These are phyloP conservation scores for Catocala nupta DNA, from an alignment of 2,888 invertebrate genomes.

Conservation along the genomic window DNA sequence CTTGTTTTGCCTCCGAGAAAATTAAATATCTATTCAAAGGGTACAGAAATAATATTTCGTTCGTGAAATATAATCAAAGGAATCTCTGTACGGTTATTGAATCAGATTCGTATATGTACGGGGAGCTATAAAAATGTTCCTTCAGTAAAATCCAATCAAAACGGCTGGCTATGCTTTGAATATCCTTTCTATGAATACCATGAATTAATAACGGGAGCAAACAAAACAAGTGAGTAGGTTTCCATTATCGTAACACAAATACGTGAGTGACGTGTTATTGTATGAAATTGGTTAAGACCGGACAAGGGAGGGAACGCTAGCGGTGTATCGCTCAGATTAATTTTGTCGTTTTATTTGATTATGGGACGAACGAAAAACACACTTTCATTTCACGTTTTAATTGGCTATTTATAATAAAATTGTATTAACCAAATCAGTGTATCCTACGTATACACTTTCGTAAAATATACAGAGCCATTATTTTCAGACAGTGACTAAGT, in stretches of 20 bases:
- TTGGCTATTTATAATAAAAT: conserved; percentile 45
- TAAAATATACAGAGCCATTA: conserved; percentile 26
- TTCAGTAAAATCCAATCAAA: conserved; percentile 77
- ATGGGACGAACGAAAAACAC: conserved; percentile 49
- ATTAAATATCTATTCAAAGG: conserved; percentile 45
- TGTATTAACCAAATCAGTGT: conserved; percentile 30
- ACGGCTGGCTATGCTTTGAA: conserved; percentile 63
- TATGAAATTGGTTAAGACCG: conserved; percentile 74
- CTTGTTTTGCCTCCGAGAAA: conserved; percentile 30
- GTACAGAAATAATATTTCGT: conserved; percentile 37
- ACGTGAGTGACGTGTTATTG: conserved; percentile 73
- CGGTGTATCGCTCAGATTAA: conserved; percentile 65
- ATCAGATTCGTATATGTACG: conserved; percentile 44
- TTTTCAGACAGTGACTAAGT: neutral
- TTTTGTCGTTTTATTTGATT: conserved; percentile 69
- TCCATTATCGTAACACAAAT: conserved; percentile 69
- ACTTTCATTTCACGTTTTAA: conserved; percentile 49
- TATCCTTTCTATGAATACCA: conserved; percentile 67
- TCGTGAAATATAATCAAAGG: conserved; percentile 52
- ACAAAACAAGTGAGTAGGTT: conserved; percentile 67
- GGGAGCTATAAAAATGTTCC: conserved; percentile 58
- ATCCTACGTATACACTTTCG: conserved; percentile 21
- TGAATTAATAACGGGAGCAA: conserved; percentile 74
- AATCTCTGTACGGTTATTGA: conserved; percentile 54
- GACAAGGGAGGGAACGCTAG: conserved; percentile 56